Evolutionary conservation across 2,113 vertebrate genomes (phyloP), one percentile per base, ranked within the genome.

Genomic region (Otus sunia): DNA sequence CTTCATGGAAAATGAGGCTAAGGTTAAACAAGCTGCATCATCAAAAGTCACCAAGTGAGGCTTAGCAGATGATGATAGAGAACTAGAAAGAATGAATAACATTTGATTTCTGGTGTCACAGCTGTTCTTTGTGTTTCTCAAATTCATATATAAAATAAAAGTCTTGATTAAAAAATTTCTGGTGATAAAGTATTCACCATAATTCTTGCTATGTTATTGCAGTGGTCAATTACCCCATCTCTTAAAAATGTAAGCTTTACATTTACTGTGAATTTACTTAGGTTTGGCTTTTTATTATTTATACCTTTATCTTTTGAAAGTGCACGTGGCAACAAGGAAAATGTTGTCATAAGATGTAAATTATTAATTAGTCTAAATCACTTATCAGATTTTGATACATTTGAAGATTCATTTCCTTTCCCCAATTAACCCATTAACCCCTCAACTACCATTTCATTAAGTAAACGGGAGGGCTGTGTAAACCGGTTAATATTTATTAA

Each of bases 351-450:
- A 45, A 59, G 29, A 36, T 17, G 49, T 92, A 92, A 96, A 96
- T 92, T 85, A 89, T 90, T 92, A 93, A 94, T 93, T 94, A 96
- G 11, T 34, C 18, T 97, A 94, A 97, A 86, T 91, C 69, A 63
- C 83, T 97, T 83, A 56, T 73, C 85, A 94, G 69, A 71, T 90
- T 92, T 86, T 82, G 71, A 88, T 91, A 49, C 26, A 71, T 87
- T 83, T 81, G n/a, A 69, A 96, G 60, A 96, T 83, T 80, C 25
- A 52, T 94, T 91, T 95, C 59, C 71, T 96, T 88, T 87, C 53
- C 49, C 22, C 63, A 88, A 84, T 97, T 95, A 90, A 90, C 92
- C 88, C 94, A 95, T 98, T 97, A 98, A 98, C 98, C 94, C 90
- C 76, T 97, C 72, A 92, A 90, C 72, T 63, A 53, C 90, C 66